Percentiles rank a stretch among this genome's conserved stretches.
These are phyloP conservation scores for Aleadryas rufinucha DNA, from an alignment of 2,113 vertebrate species.

Conservation along the genomic window DNA sequence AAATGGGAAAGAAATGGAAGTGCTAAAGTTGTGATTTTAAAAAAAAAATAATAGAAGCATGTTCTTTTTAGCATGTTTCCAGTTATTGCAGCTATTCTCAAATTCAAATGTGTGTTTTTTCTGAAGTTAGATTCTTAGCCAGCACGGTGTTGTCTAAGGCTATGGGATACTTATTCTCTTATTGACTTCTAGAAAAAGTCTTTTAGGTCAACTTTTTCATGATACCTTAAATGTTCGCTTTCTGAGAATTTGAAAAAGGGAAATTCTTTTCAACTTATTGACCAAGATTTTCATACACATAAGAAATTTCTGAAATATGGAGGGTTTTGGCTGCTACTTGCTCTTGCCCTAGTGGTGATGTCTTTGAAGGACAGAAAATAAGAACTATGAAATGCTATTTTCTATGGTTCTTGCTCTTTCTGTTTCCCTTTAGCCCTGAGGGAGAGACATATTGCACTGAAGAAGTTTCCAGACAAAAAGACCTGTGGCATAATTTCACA, in stretches of 20 bases:
- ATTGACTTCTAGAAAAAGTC: background rate
- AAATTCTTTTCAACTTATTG: background rate
- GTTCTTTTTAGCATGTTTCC: background rate
- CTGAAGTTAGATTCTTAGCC: background rate
- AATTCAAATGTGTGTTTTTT: background rate
- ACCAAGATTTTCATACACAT: background rate
- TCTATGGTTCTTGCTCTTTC: background rate
- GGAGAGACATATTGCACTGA: background rate
- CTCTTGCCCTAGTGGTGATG: background rate
- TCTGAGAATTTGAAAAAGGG: background rate
- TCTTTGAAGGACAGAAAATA: background rate
- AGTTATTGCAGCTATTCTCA: background rate
- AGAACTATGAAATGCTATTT: background rate
- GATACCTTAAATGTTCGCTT: background rate
- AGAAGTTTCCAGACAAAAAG: background rate
- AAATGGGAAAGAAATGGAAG: background rate
- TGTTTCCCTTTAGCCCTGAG: background rate
- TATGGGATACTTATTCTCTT: background rate
- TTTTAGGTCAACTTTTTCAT: background rate
- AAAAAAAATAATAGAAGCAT: background rate
- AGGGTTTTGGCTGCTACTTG: background rate
- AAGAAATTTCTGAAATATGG: background rate
- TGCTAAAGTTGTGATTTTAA: background rate
- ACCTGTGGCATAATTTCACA: background rate
- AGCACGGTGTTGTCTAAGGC: background rate